Evolutionary conservation across 2,797 vertebrate genomes (phyloP).

Genomic region (Podargus strigoides): DNA sequence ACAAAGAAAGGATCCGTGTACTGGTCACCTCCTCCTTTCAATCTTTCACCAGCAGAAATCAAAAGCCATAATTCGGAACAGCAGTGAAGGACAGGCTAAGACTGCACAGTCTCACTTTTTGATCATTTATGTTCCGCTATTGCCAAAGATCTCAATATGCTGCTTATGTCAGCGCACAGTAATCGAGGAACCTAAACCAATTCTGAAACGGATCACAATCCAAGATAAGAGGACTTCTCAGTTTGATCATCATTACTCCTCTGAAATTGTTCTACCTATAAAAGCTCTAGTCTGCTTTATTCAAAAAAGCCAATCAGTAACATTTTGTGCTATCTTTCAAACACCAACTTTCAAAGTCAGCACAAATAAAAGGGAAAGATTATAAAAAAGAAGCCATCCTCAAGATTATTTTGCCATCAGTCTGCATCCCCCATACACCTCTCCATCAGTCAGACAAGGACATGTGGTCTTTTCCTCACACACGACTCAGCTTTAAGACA

Average conservation of each 20-base stretch:
- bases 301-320: background rate
- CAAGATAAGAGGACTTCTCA: background rate
- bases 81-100: background rate
- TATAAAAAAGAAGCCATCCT: background rate
- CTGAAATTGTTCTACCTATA: background rate
- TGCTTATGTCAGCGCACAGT: background rate
- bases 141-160: background rate
- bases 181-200: background rate
- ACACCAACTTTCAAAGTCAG: background rate
- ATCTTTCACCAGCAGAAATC: background rate
- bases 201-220: background rate
- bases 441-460: background rate
- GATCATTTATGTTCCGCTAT: background rate
- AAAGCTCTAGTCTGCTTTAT: background rate
- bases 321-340: background rate
- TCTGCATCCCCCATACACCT: background rate
- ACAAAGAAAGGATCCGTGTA: fast-evolving
- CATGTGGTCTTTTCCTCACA: background rate
- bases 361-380: background rate
- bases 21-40: background rate
- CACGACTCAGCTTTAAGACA: background rate
- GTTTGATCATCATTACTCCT: background rate
- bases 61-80: background rate
- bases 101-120: background rate
- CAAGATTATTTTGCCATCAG: background rate